A percentile compares a stretch with the other conserved stretches of the same genome.
Conservation (phyloP, 2,113 vertebrate genomes). For the Opisthocomus hoazin region DNA sequence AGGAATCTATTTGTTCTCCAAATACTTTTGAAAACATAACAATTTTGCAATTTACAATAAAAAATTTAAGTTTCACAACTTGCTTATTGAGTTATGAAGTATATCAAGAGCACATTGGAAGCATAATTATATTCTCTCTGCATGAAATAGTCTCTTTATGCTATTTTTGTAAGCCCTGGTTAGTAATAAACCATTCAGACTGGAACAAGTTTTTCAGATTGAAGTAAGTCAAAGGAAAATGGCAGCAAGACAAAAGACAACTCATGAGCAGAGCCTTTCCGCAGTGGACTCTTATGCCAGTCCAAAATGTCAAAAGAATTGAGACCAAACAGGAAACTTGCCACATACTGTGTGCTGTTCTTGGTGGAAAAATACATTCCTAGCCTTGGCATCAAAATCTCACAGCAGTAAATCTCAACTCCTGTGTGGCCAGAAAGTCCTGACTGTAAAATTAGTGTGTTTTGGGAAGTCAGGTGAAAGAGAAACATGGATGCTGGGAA, state of each 20-base stretch:
- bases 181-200: not conserved
- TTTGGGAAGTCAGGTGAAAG: constrained; percentile 8
- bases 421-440: not conserved
- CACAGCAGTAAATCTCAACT: not conserved
- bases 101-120: not conserved
- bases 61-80: not conserved
- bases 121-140: not conserved
- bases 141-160: not conserved
- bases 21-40: not conserved
- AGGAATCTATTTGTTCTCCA: not conserved
- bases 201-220: not conserved
- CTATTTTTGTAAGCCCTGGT: not conserved
- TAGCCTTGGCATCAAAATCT: not conserved
- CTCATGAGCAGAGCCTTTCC: not conserved
- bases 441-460: not conserved
- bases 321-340: not conserved
- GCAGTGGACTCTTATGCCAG: not conserved
- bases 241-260: not conserved
- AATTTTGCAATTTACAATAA: not conserved
- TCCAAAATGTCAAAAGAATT: not conserved
- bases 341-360: not conserved
- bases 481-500: not conserved
- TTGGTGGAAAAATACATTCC: not conserved
- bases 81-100: not conserved
- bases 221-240: constrained; percentile 1